A percentile compares a stretch with the other conserved stretches of the same genome.
These are phyloP conservation scores for Litoditis marina DNA, from an alignment of 2,888 invertebrate species.

Conservation along the genomic window DNA sequence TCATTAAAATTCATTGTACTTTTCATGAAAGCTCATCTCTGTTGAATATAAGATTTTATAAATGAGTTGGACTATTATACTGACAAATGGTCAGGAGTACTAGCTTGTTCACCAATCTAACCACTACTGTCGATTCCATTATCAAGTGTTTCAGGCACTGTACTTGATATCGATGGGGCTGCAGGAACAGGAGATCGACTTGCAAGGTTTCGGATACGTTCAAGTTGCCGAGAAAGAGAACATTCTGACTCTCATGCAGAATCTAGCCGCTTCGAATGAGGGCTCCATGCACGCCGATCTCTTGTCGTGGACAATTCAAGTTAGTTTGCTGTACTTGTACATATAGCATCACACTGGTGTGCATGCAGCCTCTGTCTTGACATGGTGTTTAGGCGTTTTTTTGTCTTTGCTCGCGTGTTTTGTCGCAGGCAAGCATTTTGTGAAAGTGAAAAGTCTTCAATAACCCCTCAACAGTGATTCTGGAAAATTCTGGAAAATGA, in stretches of 20 bases:
- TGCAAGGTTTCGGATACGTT: conserved; percentile 42
- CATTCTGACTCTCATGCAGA: conserved; percentile 29
- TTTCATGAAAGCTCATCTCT: neutral
- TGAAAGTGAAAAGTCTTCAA: too few species aligned
- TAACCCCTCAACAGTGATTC: too few species aligned
- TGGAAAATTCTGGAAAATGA: too few species aligned
- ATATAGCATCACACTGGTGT: too few species aligned
- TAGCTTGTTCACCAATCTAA: neutral
- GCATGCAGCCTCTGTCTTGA: too few species aligned
- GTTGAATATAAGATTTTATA: too few species aligned
- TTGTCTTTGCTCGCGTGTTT: too few species aligned
- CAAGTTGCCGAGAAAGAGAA: conserved; percentile 29
- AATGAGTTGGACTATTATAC: too few species aligned
- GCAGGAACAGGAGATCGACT: conserved; percentile 44
- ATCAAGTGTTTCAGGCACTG: conserved; percentile 32
- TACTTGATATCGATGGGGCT: conserved; percentile 54
- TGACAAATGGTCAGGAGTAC: neutral
- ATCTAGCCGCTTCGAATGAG: conserved; percentile 36
- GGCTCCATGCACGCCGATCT: conserved; percentile 31
- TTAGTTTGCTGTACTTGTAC: neutral
- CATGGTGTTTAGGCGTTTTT: too few species aligned
- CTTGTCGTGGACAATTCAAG: conserved; percentile 40
- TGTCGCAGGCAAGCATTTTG: too few species aligned
- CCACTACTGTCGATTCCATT: neutral
- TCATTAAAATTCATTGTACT: too few species aligned